Evolutionary conservation across 2,797 vertebrate species (phyloP), one percentile per base, ranked within the genome.

Genomic region (Syncerus caffer): DNA sequence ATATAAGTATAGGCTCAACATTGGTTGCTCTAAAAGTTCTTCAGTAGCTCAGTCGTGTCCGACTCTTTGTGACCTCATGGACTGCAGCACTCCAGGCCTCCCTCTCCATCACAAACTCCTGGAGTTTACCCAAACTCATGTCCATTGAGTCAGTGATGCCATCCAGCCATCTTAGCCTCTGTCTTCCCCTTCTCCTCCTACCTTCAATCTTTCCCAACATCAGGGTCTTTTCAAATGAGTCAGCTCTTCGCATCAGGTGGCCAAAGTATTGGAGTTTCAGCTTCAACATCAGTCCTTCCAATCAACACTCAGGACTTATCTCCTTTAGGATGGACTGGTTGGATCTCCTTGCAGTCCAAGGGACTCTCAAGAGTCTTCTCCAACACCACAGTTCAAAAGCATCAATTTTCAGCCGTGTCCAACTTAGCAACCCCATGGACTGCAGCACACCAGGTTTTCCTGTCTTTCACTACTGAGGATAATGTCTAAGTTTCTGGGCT

Each of bases 1-100:
- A 7, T 13, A 27, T 45, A 60, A n/a, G 1, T 27, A 29, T 50
- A 82, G 51, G 13, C 6, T 78, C 9, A 71, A 47, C 83, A 47
- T 51, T 83, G 17, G 4, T 85, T 95, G 4, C 27, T 92, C 15
- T 85, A 29, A 51, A 92, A 79, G 14, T 58, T 93, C 42, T 82
- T 7, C 38, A 42, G 71, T 74, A 0, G 0, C 23, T 76, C 71
- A 76, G 12, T 76, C 23, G 0, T 76, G 71, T 15, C 23, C 1
- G 3, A 45, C 71, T 45, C 38, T 76, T 45, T 76, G 67, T 3
- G 19, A 38, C 11, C 67, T 11, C 67, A 71, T 38, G 23, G 23
- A 76, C 23, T 25, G 12, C 38, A 27, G 38, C 38, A 45, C 0
- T 0, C 23, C 71, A 74, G 12, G 38, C 38, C 23, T 45, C 6